phyloP scores from a whole-genome alignment of 2,113 vertebrate genomes.

The Onychorhynchus coronatus region DNA sequence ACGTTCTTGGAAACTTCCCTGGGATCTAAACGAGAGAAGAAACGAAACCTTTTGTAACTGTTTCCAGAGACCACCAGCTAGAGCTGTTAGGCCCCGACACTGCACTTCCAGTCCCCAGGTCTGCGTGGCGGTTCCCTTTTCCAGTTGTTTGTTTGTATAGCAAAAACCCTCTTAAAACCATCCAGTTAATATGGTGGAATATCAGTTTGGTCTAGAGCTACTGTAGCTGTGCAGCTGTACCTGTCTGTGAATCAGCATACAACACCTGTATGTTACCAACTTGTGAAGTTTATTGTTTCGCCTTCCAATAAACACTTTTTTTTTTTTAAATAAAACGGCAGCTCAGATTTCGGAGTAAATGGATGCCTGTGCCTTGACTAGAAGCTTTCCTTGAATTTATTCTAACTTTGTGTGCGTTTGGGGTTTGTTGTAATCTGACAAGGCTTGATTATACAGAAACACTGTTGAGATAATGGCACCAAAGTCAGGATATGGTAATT shows the following conservation, averaged over 20 bases:
- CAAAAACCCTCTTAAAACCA: constrained; percentile 21
- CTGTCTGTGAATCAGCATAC: constrained; percentile 54
- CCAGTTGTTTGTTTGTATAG: constrained; percentile 36
- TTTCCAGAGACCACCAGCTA: constrained; percentile 20
- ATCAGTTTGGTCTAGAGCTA: constrained; percentile 60
- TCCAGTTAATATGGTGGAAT: not conserved
- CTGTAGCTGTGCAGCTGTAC: constrained; percentile 69
- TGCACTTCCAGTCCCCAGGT: not conserved
- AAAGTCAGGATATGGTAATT: accelerated
- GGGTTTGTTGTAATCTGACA: not conserved
- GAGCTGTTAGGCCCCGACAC: not conserved
- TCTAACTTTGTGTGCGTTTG: not conserved
- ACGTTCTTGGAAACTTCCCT: not conserved
- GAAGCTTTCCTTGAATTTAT: not conserved
- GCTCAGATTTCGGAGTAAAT: not conserved
- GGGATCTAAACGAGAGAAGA: not conserved
- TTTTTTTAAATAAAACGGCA: not conserved
- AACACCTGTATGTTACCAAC: constrained; percentile 40
- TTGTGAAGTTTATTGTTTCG: constrained; percentile 75
- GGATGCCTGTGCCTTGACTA: not conserved
- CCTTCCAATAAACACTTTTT: constrained; percentile 77
- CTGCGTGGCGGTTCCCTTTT: not conserved
- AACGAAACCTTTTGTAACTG: not conserved
- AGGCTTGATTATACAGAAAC: not conserved
- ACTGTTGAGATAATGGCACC: not conserved